Evolutionary conservation across 1,140 invertebrate species (phyloP).

Genomic region (Zaprionus davidi): DNA sequence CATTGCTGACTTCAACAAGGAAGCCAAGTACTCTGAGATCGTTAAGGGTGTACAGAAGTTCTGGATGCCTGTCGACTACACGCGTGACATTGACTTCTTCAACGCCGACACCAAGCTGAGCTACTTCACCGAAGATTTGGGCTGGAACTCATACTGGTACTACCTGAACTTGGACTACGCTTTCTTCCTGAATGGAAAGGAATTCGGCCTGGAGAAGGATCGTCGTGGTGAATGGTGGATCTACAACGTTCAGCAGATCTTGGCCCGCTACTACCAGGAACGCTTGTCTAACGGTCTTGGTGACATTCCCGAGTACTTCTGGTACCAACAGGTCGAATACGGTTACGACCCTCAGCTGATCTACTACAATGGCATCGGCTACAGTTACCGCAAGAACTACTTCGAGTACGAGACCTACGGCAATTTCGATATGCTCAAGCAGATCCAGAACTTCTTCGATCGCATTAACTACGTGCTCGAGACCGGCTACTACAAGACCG

Average conservation of each 20-base stretch:
- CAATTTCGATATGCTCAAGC: constrained; percentile 64
- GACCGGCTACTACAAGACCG: constrained; percentile 85
- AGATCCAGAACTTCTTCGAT: constrained; percentile 85
- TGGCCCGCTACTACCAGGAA: constrained; percentile 89
- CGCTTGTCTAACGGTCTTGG: constrained; percentile 87
- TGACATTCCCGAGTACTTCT: constrained; percentile 86
- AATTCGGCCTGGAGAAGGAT: constrained; percentile 85
- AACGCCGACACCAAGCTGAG: constrained; percentile 86
- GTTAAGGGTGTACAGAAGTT: constrained; percentile 59
- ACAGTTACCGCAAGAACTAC: constrained; percentile 86
- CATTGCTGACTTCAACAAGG: constrained; percentile 45
- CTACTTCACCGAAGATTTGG: constrained; percentile 91
- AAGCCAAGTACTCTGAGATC: constrained; percentile 54
- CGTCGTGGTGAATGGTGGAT: constrained; percentile 88
- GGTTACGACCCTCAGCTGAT: constrained; percentile 88
- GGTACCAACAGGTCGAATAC: constrained; percentile 85
- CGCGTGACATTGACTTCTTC: constrained; percentile 87
- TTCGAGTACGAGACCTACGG: constrained; percentile 69
- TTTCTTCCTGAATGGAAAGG: constrained; percentile 86
- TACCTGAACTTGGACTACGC: constrained; percentile 88
- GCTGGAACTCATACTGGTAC: constrained; percentile 89
- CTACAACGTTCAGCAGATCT: constrained; percentile 87
- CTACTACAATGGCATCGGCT: constrained; percentile 88
- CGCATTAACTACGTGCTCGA: constrained; percentile 88
- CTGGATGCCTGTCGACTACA: constrained; percentile 85